Percentiles rank a stretch among this genome's conserved stretches.
phyloP scores from a whole-genome alignment of 2,888 invertebrate species.

The Brachyptera putata region DNA sequence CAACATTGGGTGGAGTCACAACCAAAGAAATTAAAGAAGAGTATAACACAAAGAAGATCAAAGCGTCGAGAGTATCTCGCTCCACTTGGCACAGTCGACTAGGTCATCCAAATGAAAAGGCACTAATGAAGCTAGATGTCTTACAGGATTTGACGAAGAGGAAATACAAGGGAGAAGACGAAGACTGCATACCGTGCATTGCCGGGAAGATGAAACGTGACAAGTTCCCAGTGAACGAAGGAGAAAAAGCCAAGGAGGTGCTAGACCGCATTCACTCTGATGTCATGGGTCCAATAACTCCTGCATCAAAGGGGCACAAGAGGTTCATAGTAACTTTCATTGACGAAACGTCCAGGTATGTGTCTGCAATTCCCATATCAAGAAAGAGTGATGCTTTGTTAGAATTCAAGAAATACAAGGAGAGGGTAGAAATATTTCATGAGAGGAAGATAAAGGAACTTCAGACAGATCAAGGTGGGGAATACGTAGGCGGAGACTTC shows the following conservation, averaged over 20 bases:
- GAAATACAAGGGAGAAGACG: slow-evolving; percentile 5
- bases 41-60: too few relatives aligned
- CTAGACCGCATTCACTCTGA: too few relatives aligned
- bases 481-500: too few relatives aligned
- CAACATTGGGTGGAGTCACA: too few relatives aligned
- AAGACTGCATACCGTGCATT: too few relatives aligned
- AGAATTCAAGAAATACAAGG: slow-evolving; percentile 4
- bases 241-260: slow-evolving; percentile 7
- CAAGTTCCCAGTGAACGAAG: slow-evolving; percentile 9
- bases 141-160: slow-evolving; percentile 9
- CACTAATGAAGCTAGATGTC: neutral
- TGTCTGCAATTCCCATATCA: slow-evolving; percentile 10
- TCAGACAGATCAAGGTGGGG: too few relatives aligned
- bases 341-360: slow-evolving; percentile 11
- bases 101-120: slow-evolving; percentile 2
- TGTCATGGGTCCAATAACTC: slow-evolving; percentile 13
- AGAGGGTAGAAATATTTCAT: neutral
- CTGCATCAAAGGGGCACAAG: slow-evolving; percentile 5
- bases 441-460: slow-evolving; percentile 10
- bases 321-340: slow-evolving; percentile 13
- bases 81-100: slow-evolving; percentile 11
- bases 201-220: slow-evolving; percentile 16
- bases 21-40: too few relatives aligned
- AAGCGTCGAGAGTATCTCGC: neutral
- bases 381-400: slow-evolving; percentile 4